phyloP scores from a whole-genome alignment of 2,113 vertebrate species.

The Menura novaehollandiae region DNA sequence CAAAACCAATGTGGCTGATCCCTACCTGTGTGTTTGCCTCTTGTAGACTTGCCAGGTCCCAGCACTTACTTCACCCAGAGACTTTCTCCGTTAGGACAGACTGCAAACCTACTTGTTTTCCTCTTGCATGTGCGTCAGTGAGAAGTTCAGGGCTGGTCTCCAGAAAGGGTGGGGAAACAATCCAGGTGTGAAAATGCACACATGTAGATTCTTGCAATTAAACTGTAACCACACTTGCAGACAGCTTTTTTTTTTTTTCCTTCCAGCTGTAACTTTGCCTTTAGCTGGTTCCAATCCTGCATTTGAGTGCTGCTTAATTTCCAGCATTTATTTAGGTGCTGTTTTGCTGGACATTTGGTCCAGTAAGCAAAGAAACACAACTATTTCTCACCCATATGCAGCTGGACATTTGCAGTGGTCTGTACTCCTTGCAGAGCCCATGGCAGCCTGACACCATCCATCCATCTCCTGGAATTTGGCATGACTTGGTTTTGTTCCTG shows the following conservation, averaged over 20 bases:
- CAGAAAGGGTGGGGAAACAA: conserved; percentile 44
- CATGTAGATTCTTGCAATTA: conserved; percentile 51
- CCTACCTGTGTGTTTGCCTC: not conserved
- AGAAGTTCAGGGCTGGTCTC: conserved; percentile 15
- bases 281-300: not conserved
- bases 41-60: conserved; percentile 9
- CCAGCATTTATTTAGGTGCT: not conserved
- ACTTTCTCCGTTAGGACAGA: not conserved
- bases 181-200: conserved; percentile 55
- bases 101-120: conserved; percentile 28
- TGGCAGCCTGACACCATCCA: not conserved
- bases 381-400: not conserved
- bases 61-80: conserved; percentile 24
- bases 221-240: not conserved
- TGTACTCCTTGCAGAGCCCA: not conserved
- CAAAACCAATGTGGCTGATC: not conserved
- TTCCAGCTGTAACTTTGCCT: not conserved
- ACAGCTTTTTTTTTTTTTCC: not conserved
- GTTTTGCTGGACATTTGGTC: not conserved
- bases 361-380: not conserved
- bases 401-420: not conserved
- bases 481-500: not conserved
- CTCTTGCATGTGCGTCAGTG: conserved; percentile 11
- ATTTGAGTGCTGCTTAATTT: not conserved
- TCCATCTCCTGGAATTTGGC: not conserved